Percentiles rank a stretch among this genome's conserved stretches.
Evolutionary conservation across 2,113 vertebrate genomes (phyloP).

Genomic region (Lophura nycthemera): DNA sequence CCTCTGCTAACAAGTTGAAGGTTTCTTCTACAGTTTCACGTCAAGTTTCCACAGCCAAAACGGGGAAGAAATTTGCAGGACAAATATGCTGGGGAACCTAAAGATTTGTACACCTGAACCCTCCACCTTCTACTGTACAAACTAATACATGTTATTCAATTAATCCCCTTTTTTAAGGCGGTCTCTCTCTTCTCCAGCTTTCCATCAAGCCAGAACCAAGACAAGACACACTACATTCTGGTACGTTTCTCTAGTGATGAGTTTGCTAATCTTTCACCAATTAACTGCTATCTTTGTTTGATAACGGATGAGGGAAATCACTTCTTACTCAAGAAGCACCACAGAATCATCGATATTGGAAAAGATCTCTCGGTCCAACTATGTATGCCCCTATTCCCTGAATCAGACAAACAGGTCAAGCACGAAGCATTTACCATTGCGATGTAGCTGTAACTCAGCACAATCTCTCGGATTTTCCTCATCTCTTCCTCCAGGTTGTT

Average conservation of each 20-base stretch:
- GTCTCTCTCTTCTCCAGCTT: background rate
- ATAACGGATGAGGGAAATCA: fast-evolving
- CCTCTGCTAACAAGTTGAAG: background rate
- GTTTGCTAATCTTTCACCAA: background rate
- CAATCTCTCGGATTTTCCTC: conserved; percentile 95
- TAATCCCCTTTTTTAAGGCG: background rate
- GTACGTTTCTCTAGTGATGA: background rate
- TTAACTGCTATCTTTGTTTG: background rate
- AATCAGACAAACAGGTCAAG: background rate
- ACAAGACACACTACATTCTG: background rate
- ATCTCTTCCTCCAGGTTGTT: conserved; percentile 98
- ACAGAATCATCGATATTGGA: background rate
- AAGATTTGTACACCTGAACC: background rate
- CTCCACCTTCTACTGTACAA: background rate
- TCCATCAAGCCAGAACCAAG: background rate
- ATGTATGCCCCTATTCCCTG: too few species aligned
- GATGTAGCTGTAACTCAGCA: conserved; percentile 97
- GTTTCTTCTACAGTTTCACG: background rate
- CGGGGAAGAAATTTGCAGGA: background rate
- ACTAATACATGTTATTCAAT: background rate
- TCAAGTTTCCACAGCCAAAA: background rate
- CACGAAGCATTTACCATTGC: conserved; percentile 86
- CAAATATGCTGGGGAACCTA: background rate
- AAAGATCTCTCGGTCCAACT: background rate
- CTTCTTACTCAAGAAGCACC: background rate